Conservation (phyloP, 2,888 invertebrate species). For the Tachystola acroxantha region DNA sequence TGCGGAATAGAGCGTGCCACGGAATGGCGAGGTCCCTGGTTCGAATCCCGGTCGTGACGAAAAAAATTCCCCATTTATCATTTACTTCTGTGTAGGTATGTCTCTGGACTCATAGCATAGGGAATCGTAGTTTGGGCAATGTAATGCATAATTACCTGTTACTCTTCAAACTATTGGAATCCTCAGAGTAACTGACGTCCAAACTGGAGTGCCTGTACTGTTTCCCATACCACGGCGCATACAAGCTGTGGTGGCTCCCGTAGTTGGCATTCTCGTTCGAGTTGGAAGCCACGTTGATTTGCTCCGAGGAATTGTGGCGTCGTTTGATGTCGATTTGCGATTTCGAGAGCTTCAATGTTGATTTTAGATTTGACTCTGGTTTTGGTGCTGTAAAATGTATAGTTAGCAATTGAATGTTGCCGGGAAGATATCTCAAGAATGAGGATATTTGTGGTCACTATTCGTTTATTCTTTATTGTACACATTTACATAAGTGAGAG, state of each 20-base stretch:
- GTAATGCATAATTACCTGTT: constrained; percentile 78
- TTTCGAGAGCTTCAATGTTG: constrained; percentile 57
- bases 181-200: constrained; percentile 80
- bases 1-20: too few species aligned
- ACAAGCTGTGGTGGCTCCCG: constrained; percentile 62
- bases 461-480: too few species aligned
- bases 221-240: constrained; percentile 57
- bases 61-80: too few species aligned
- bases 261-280: constrained; percentile 54
- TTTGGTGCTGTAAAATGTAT: constrained; percentile 45
- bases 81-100: too few species aligned
- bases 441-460: too few species aligned
- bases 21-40: too few species aligned
- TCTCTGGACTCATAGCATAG: too few species aligned
- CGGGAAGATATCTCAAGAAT: too few species aligned
- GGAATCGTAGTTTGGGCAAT: too few species aligned
- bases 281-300: constrained; percentile 45
- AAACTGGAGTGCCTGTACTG: constrained; percentile 62
- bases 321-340: constrained; percentile 78
- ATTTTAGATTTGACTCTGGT: constrained; percentile 50
- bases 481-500: too few species aligned
- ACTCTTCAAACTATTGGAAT: constrained; percentile 83
- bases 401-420: too few species aligned
- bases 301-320: constrained; percentile 66
- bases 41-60: too few species aligned